These are phyloP conservation scores for Mesoligia furuncula DNA, from an alignment of 2,888 invertebrate genomes.

Conservation along the genomic window DNA sequence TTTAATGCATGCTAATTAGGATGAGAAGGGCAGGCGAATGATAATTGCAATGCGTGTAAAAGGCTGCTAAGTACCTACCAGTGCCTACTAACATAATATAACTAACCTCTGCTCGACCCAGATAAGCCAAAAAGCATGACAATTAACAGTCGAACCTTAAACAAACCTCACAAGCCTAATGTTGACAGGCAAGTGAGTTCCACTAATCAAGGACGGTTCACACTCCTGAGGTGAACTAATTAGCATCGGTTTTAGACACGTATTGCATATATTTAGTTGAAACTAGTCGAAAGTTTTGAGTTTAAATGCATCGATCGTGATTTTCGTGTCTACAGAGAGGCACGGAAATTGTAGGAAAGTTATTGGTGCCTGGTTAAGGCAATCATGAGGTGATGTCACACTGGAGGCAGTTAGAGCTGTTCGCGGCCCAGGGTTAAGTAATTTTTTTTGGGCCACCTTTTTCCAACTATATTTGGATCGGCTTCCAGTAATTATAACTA, in stretches of 20 bases:
- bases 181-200: constrained; percentile 33
- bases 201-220: constrained; percentile 43
- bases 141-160: constrained; percentile 1
- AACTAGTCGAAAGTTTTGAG: constrained; percentile 7
- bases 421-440: no score
- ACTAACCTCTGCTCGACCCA: background rate
- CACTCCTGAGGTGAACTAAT: constrained; percentile 45
- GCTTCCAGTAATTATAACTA: background rate
- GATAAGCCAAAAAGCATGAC: background rate
- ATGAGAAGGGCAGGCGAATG: no score
- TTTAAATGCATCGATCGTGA: constrained; percentile 1
- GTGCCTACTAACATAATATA: no score
- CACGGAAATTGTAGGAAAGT: background rate
- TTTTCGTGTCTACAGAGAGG: background rate
- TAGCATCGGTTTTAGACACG: constrained; percentile 17
- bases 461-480: background rate
- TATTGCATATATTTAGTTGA: background rate
- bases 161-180: background rate
- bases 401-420: background rate
- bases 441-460: background rate
- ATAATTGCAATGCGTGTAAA: no score
- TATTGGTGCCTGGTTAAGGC: background rate
- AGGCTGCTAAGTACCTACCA: no score
- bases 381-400: background rate
- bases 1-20: no score